Percentiles rank a stretch among this genome's conserved stretches.
These are phyloP conservation scores for Heliconius hermathena DNA, from an alignment of 1,140 invertebrate species.

Conservation along the genomic window DNA sequence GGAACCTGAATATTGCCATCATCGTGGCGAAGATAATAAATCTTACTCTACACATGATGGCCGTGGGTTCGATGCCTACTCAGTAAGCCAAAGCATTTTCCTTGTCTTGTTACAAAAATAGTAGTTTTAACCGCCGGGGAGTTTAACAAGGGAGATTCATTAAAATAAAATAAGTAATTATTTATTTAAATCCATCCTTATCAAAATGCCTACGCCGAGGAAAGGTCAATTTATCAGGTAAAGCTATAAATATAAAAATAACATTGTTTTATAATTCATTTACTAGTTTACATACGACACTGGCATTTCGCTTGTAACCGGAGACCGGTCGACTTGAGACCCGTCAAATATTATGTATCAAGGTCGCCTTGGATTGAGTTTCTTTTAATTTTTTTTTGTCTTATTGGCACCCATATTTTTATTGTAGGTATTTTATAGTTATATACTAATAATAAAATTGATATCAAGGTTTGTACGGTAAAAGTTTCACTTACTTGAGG, in stretches of 20 bases:
- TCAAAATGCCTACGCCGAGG: not conserved
- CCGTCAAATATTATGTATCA: conserved; percentile 40
- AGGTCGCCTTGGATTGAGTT: conserved; percentile 33
- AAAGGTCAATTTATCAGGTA: conserved; percentile 14
- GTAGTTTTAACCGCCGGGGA: no score
- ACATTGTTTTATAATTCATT: conserved; percentile 17
- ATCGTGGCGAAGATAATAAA: no score
- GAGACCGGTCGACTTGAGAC: conserved; percentile 35
- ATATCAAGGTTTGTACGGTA: conserved; percentile 5
- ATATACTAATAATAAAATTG: conserved; percentile 17
- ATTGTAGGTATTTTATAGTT: conserved; percentile 10
- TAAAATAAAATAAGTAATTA: no score
- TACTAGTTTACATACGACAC: conserved; percentile 14
- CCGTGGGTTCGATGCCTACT: no score
- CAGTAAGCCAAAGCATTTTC: no score
- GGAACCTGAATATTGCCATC: no score
- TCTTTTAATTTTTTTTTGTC: conserved; percentile 35
- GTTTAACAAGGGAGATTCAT: no score
- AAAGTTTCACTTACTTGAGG: conserved; percentile 10
- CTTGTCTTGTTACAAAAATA: no score
- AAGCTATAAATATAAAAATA: conserved; percentile 15
- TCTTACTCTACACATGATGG: no score
- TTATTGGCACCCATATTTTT: conserved; percentile 17
- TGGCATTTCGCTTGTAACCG: conserved; percentile 31
- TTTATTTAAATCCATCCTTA: no score